phyloP scores from a whole-genome alignment of 2,113 vertebrate genomes.

The Phalacrocorax aristotelis region DNA sequence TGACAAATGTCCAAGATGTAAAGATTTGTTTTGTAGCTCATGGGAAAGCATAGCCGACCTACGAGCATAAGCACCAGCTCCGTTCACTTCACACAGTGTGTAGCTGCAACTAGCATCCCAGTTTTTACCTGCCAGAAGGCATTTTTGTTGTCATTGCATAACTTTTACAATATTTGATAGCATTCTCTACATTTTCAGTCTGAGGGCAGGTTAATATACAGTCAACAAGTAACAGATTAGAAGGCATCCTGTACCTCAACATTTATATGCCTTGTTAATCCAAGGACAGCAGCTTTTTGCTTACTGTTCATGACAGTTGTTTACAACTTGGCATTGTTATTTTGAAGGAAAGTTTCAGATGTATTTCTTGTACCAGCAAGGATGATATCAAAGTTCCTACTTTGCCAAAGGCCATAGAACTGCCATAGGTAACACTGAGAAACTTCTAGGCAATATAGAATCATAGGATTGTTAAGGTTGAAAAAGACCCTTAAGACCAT shows the following conservation, averaged over 20 bases:
- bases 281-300: neutral
- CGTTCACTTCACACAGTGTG: neutral
- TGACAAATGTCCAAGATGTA: neutral
- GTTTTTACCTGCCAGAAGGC: neutral
- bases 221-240: neutral
- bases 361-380: neutral
- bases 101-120: neutral
- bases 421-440: neutral
- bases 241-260: neutral
- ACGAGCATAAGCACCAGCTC: neutral
- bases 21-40: slow-evolving; percentile 29
- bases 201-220: neutral
- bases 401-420: neutral
- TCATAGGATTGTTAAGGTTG: no score
- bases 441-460: neutral
- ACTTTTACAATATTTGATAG: neutral
- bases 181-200: neutral
- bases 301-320: neutral
- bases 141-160: neutral
- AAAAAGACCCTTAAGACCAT: no score
- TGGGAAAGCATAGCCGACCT: slow-evolving; percentile 29
- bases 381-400: neutral
- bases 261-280: neutral
- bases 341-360: neutral
- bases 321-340: neutral